Conservation (phyloP, 2,113 vertebrate genomes). For the Callithrix jacchus region DNA sequence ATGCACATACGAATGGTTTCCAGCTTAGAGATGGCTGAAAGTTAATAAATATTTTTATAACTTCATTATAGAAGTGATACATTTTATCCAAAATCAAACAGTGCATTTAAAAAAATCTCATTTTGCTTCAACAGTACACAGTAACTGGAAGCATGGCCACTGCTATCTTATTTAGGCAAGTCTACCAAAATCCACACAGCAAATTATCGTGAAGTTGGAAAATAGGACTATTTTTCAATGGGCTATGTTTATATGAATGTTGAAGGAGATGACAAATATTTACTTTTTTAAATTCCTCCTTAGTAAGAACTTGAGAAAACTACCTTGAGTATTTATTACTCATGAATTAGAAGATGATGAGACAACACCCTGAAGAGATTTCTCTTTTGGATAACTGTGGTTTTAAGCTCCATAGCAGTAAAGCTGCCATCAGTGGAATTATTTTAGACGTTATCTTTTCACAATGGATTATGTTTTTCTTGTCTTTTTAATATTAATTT, state of each 20-base stretch:
- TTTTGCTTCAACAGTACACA: background rate
- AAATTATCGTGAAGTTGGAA: background rate
- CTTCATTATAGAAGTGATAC: slow-evolving; percentile 11
- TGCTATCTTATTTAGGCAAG: background rate
- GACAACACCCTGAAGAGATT: background rate
- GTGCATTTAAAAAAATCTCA: background rate
- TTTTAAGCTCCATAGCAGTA: background rate
- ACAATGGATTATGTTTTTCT: background rate
- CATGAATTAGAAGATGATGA: background rate
- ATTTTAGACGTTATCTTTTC: slow-evolving; percentile 18
- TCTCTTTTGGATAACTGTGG: background rate
- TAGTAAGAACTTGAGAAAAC: background rate
- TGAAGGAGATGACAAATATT: background rate
- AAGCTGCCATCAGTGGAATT: background rate
- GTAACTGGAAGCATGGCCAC: background rate
- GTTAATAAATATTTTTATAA: slow-evolving; percentile 36
- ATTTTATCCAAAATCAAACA: slow-evolving; percentile 2
- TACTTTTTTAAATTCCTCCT: background rate
- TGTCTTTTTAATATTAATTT: slow-evolving; percentile 10
- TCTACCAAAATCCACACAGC: background rate
- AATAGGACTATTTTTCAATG: background rate
- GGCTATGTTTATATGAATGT: background rate
- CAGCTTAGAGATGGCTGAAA: background rate
- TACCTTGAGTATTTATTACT: background rate
- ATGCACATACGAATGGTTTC: background rate